Evolutionary conservation across 2,797 vertebrate genomes (phyloP).

Genomic region (Dallia pectoralis): DNA sequence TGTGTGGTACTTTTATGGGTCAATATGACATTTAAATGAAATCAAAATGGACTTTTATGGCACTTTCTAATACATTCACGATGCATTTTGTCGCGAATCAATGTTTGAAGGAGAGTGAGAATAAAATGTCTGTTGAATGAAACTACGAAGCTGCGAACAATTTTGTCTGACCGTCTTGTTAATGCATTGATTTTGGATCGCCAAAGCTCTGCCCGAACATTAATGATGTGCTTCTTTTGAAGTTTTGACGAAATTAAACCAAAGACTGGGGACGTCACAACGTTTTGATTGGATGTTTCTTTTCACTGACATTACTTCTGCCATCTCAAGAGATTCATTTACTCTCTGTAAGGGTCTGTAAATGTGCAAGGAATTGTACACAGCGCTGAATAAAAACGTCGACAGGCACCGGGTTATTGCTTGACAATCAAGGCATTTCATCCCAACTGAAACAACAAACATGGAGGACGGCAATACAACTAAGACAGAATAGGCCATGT

Average conservation of each 20-base stretch:
- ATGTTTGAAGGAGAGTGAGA: conserved; percentile 2
- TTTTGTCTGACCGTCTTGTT: neutral
- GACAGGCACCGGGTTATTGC: no score
- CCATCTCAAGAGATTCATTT: no score
- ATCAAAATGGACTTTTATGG: neutral
- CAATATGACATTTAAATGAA: neutral
- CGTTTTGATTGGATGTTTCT: neutral
- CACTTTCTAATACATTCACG: neutral
- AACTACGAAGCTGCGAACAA: neutral
- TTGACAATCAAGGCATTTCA: no score
- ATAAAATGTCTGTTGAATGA: neutral
- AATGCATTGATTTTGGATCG: neutral
- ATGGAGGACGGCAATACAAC: neutral
- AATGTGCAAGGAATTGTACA: no score
- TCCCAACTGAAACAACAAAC: no score
- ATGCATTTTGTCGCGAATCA: neutral
- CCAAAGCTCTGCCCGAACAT: neutral
- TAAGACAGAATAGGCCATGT: neutral
- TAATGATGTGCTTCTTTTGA: no score
- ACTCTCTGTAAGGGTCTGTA: no score
- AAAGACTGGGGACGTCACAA: neutral
- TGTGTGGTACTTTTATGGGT: neutral
- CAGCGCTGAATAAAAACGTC: no score
- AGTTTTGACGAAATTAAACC: neutral
- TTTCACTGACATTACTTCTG: neutral